These are phyloP conservation scores for Brachypalpus laphriformis DNA, from an alignment of 2,888 invertebrate species.

Conservation along the genomic window DNA sequence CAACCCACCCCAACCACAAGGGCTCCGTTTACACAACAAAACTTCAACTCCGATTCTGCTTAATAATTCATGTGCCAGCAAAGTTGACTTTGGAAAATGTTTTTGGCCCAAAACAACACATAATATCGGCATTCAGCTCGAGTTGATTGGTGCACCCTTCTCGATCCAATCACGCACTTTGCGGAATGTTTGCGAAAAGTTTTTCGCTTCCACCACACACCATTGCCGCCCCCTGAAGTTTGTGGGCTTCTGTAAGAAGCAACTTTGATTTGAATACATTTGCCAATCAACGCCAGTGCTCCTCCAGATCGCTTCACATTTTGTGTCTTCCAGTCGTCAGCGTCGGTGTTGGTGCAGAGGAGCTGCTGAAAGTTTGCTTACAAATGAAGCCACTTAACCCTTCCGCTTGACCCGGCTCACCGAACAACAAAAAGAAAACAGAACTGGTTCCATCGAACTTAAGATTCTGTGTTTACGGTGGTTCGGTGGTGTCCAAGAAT, in stretches of 20 bases:
- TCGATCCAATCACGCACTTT: conserved; percentile 15
- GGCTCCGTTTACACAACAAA: conserved; percentile 29
- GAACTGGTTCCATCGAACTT: conserved; percentile 46
- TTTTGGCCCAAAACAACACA: conserved; percentile 37
- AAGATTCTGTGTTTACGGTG: conserved; percentile 20
- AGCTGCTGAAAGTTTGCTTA: conserved; percentile 39
- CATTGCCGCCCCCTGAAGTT: neutral
- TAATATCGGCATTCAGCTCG: conserved; percentile 18
- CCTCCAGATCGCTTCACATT: conserved; percentile 12
- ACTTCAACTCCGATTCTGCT: conserved; percentile 27
- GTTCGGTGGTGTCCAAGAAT: conserved; percentile 9
- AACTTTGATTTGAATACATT: conserved; percentile 59
- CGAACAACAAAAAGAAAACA: conserved; percentile 30
- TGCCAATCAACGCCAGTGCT: conserved; percentile 47
- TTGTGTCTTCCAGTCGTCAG: conserved; percentile 8
- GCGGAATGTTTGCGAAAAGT: conserved; percentile 29
- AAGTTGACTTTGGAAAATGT: conserved; percentile 48
- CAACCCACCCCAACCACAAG: neutral
- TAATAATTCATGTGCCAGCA: conserved; percentile 60
- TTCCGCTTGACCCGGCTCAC: conserved; percentile 49
- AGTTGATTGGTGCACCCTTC: conserved; percentile 21
- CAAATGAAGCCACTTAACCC: conserved; percentile 67
- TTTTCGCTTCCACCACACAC: conserved; percentile 11
- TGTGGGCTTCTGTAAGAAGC: neutral
- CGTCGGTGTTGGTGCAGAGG: neutral